Base-by-base conservation (phyloP, 2,113 vertebrate genomes). In the Stigmatopora argus region DNA sequence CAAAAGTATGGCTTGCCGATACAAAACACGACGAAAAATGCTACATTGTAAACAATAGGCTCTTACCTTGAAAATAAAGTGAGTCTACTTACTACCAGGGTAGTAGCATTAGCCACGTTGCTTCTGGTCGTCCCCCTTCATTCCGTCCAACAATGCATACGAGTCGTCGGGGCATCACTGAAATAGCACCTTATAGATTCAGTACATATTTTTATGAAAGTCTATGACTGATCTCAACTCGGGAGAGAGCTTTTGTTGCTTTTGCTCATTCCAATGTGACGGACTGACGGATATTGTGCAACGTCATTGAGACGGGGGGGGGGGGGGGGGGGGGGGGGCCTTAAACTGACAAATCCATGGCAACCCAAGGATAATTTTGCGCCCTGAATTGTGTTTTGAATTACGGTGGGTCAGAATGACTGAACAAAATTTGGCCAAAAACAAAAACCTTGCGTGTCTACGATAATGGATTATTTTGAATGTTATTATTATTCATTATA, bases 241-340 rank as follows among this genome's bases (percentile, higher is more conserved):
- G 12, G 38, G 4, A 1, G 19, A 57, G 0, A 58, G 53, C 44
- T 69, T 70, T 35, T 56, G 49, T 63, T 61, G 66, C 6, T 21
- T 13, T 67, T 48, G 64, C 8, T 38, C 64, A 70, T 41, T 58
- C 64, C 57, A 72, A 86, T 73, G 73, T 80, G 51, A 83, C 73
- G 2, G 45, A 47, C 55, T 12, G 26, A 12, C n/a, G 1, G 41
- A 7, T 21, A 23, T 21, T 26, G 14, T 3, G 31, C n/a, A 46
- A 38, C 66, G 75, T 83, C 74, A 76, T 4, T 0, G 6, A n/a
- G n/a, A n/a, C n/a, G n/a, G n/a, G n/a, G n/a, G n/a, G n/a, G n/a
- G n/a, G n/a, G n/a, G n/a, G n/a, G n/a, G 5, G 3, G 51, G 83
- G 83, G 51, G 82, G 82, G 12, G 71, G n/a, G n/a, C n/a, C 67